These are phyloP conservation scores for Anhinga rufa DNA, from an alignment of 2,113 vertebrate genomes.

Conservation along the genomic window DNA sequence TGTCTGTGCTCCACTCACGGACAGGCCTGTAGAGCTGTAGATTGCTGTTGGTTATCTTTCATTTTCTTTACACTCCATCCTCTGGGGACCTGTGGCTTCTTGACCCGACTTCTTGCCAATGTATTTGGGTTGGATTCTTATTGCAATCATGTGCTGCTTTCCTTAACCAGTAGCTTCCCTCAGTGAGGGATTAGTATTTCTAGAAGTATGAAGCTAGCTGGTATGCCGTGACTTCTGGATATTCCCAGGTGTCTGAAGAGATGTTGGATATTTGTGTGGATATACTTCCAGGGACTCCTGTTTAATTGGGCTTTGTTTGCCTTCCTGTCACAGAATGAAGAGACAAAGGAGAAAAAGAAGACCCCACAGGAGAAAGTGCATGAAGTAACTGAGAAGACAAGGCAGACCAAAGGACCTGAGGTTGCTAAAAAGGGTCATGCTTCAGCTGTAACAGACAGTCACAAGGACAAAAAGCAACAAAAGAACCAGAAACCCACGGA, in stretches of 20 bases:
- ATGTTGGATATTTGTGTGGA: background rate
- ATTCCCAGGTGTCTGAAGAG: background rate
- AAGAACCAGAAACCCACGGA: background rate
- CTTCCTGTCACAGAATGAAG: background rate
- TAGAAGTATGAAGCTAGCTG: background rate
- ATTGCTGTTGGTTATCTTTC: background rate
- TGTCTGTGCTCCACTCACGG: background rate
- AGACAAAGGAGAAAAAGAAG: background rate
- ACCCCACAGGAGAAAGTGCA: background rate
- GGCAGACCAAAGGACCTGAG: background rate
- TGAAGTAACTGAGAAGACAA: background rate
- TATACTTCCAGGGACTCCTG: background rate
- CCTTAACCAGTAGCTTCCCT: background rate
- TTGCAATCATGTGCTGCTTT: rapidly evolving
- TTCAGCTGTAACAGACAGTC: background rate
- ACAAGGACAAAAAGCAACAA: background rate
- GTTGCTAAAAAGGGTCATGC: background rate
- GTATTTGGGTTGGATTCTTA: background rate
- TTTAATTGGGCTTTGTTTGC: background rate
- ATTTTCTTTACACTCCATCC: background rate
- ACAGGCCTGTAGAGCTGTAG: background rate
- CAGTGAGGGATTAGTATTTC: background rate
- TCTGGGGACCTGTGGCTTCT: background rate
- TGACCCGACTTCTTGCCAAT: background rate
- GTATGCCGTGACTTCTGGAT: background rate